Percentiles rank a stretch among this genome's conserved stretches.
These are phyloP conservation scores for Melanotaenia trifasciata DNA, from an alignment of 2,797 vertebrate species.

Conservation along the genomic window DNA sequence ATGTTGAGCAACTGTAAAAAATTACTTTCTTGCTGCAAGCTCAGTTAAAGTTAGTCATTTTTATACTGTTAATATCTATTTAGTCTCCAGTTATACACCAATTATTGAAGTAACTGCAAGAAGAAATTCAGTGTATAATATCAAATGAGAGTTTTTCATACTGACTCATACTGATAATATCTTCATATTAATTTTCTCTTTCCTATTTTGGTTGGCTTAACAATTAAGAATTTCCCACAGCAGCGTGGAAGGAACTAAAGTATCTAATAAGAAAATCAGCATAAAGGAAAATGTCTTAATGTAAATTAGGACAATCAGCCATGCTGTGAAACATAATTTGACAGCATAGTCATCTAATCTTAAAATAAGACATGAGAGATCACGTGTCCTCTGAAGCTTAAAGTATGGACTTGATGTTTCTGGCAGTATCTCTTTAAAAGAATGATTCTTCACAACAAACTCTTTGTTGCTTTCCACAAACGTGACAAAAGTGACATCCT, in stretches of 20 bases:
- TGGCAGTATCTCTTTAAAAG: background rate
- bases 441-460: too few relatives aligned
- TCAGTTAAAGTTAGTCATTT: too few relatives aligned
- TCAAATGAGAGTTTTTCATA: background rate
- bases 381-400: background rate
- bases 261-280: background rate
- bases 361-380: background rate
- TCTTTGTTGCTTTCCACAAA: background rate
- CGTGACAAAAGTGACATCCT: background rate
- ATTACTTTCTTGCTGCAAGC: background rate
- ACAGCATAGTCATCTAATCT: background rate
- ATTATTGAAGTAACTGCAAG: background rate
- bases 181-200: background rate
- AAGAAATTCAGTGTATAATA: background rate
- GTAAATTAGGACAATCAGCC: background rate
- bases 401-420: background rate
- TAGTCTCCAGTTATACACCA: background rate
- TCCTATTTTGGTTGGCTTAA: background rate
- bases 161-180: background rate
- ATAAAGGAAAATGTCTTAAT: background rate
- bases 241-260: background rate
- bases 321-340: background rate
- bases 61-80: background rate
- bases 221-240: background rate
- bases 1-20: background rate